Base-by-base conservation (phyloP, 2,888 invertebrate species). In the Sinodicranocentrus sp. region DNA sequence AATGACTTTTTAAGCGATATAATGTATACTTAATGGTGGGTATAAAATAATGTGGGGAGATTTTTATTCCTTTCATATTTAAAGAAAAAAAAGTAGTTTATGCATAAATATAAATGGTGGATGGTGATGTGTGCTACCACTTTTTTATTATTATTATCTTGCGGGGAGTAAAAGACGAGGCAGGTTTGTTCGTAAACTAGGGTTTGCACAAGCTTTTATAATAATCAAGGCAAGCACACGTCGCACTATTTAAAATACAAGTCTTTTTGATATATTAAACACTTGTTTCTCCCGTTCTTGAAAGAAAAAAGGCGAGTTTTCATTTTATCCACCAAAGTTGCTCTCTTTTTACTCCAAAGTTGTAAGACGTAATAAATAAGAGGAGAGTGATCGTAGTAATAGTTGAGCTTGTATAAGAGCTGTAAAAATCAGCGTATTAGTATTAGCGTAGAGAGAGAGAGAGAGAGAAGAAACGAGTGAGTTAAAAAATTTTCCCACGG, bases 401-500 rank as follows among this genome's bases (percentile, higher is more conserved):
- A 15, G 25, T 44, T 2, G 72, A 44, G 54, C 19, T 39, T 17
- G 57, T 33, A 21, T 63, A 79, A 44, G 44, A 71, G 19, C 59
- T 61, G n/a, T 63, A 67, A 21, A 39, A 21, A 70, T 79, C n/a
- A 26, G 26, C 68, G 68, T 43, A 68, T 33, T 39, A 19, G 67
- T 44, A 43, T 6, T 17, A 59, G 33, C 33, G 10, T 33, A n/a
- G n/a, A n/a, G n/a, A n/a, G 10, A n/a, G n/a, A 17, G 54, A 52
- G 21, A 68, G 25, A 21, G 67, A 43, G 25, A 23, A 43, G 68
- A 10, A 70, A 39, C 44, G 67, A 70, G 61, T 63, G 54, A 70
- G 68, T 82, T 83, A 68, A 84, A 84, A n/a, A 72, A 72, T 67
- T 83, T 86, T 86, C 86, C 84, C 86, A 86, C 86, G 86, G 86